Percentiles rank a stretch among this genome's conserved stretches.
These are phyloP conservation scores for Stercorarius parasiticus DNA, from an alignment of 2,113 vertebrate genomes.

Conservation along the genomic window DNA sequence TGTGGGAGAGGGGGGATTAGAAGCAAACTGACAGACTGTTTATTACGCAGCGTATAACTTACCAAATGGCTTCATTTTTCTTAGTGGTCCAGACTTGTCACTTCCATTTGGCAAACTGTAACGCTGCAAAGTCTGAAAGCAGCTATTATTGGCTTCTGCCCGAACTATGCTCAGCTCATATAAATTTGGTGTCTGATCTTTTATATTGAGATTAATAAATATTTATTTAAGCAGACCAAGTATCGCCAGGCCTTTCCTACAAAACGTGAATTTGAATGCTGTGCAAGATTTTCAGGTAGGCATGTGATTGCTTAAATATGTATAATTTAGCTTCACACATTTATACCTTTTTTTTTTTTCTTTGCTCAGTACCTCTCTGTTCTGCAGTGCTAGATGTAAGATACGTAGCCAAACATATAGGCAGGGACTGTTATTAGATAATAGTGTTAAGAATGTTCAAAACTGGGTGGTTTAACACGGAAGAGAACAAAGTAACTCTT, in stretches of 20 bases:
- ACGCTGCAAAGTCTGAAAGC: slow-evolving; percentile 60
- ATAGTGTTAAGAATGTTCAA: neutral
- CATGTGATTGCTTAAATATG: neutral
- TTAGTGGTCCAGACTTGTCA: slow-evolving; percentile 69
- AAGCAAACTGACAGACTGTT: slow-evolving; percentile 72
- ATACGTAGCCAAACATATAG: neutral
- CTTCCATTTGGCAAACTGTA: slow-evolving; percentile 71
- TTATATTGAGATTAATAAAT: slow-evolving; percentile 63
- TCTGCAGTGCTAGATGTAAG: neutral
- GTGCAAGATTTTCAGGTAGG: slow-evolving; percentile 15
- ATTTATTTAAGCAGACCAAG: slow-evolving; percentile 57
- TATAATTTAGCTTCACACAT: slow-evolving; percentile 22
- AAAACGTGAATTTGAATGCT: neutral
- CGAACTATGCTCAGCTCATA: neutral
- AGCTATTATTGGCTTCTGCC: slow-evolving; percentile 59
- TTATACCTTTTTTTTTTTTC: neutral
- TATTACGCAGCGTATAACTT: slow-evolving; percentile 61
- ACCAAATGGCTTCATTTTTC: slow-evolving; percentile 72
- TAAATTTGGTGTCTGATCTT: slow-evolving; percentile 62
- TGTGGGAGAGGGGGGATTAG: slow-evolving; percentile 55
- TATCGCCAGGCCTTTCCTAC: neutral
- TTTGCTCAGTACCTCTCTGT: slow-evolving; percentile 16
- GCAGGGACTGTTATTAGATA: neutral
- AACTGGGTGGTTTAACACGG: neutral
- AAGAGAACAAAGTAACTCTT: slow-evolving; percentile 7